Percentiles rank a stretch among this genome's conserved stretches.
These are phyloP conservation scores for Anisognathus igniventris DNA, from an alignment of 2,797 vertebrate genomes.

Conservation along the genomic window DNA sequence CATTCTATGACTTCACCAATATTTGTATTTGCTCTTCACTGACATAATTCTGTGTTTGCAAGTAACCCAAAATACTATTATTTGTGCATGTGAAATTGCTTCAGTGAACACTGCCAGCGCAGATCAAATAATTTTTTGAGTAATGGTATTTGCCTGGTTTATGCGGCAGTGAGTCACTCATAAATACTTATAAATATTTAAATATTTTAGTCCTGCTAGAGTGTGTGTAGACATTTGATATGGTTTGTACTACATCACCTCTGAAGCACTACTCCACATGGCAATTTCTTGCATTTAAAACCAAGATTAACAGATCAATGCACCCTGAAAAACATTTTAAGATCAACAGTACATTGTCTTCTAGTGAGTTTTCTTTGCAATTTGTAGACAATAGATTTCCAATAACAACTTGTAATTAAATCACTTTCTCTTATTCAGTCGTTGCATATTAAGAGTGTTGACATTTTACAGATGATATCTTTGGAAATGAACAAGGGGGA, in stretches of 20 bases:
- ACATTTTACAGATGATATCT: conserved; percentile 50
- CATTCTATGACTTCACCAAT: background rate
- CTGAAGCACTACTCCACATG: background rate
- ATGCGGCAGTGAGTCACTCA: background rate
- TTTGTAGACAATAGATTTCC: conserved; percentile 69
- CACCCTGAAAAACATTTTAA: background rate
- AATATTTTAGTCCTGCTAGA: background rate
- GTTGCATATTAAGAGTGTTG: conserved; percentile 16
- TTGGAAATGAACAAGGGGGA: conserved; percentile 4
- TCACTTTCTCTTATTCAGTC: conserved; percentile 61
- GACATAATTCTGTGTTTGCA: background rate
- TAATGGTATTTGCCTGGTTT: conserved; percentile 12
- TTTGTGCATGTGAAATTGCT: background rate
- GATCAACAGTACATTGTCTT: background rate
- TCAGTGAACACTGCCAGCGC: background rate
- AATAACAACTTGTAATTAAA: conserved; percentile 73
- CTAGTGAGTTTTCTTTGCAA: conserved; percentile 65
- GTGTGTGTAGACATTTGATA: background rate
- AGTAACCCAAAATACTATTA: background rate
- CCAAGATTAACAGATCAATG: background rate
- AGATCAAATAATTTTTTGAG: background rate
- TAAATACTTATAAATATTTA: conserved; percentile 51
- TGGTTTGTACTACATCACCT: background rate
- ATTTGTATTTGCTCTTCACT: background rate
- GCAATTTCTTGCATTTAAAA: background rate